Evolutionary conservation across 2,797 vertebrate species (phyloP), one percentile per base, ranked within the genome.

Genomic region (Morelia viridis): DNA sequence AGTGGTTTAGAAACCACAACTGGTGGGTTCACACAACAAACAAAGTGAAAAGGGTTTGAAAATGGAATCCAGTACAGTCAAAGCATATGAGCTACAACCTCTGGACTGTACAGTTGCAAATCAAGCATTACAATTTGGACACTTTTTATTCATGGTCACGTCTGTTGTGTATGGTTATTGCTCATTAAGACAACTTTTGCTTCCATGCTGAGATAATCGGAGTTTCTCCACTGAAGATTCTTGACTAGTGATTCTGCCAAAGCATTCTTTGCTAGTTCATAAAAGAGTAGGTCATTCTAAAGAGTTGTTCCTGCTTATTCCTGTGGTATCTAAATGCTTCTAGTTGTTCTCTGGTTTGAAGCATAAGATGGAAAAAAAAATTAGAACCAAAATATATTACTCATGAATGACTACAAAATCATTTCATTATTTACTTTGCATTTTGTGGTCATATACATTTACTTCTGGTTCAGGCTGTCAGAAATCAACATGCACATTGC

Each of bases 371-470:
- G 35, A 35, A 5, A 22, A 9, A 5, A 65, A 22, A 50, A 41
- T 41, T 26, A 71, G 46, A 92, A 15, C 31, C 85, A 1, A 87
- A 90, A 12, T 56, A 93, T 88, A 88, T 26, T 94, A 53, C 61
- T 85, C 28, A 92, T 62, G 91, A 35, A 68, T 91, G 5, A 76
- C 94, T 8, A 91, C 71, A 94, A 10, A 62, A 76, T 58, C 93
- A 50, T 95, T 96, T 94, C 94, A 90, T 57, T 92, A 94, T 88
- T 91, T 88, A 85, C 92, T 92, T 90, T 87, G 50, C 64, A 15
- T 95, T 95, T 93, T 94, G 84, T 93, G 90, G 64, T 58, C 92
- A 41, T 93, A 84, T 83, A 94, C 92, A 93, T 93, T 95, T 95
- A 92, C 93, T 87, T 91, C 87, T 87, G 91, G 64, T 31, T 95